Evolutionary conservation across 2,797 vertebrate genomes (phyloP), one percentile per base, ranked within the genome.

Genomic region (Myotis findleyi): DNA sequence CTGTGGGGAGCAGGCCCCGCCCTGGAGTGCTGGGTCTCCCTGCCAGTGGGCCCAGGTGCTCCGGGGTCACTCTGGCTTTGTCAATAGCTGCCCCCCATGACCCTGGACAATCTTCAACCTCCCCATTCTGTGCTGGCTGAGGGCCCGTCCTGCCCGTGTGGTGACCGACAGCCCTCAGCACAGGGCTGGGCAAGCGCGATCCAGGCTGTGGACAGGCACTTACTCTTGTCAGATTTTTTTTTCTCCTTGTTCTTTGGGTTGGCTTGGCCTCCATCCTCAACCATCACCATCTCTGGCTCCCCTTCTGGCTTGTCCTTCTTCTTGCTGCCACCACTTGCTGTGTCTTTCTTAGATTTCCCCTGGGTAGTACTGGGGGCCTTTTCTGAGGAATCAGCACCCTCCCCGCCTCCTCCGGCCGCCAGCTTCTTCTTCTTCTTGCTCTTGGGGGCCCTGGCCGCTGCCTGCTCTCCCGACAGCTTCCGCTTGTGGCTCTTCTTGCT

Each of bases 211-310:
- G 20, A 1, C 1, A 1, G 64, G 12, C 88, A 88, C 98, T 98
- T 97, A 98, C 98, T 98, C 96, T 98, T 98, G 93, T 84, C 64
- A 0, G 96, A 1, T 88, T 98, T 98, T 94, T 98, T 95, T 89
- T 95, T 97, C 71, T 96, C 94, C 51, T 96, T 97, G 93, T 11
- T 82, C 87, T 97, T 96, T 12, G 94, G 13, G 82, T 72, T 36
- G 64, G 62, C 73, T n/a, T 90, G 83, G 36, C 92, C 82, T 55
- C 44, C 68, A 23, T 44, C 18, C 12, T 96, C 96, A 5, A 41
- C 90, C 49, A 80, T 86, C 41, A 17, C 68, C 8, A 3, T 6
- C 38, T 72, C 90, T 2, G n/a, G 82, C 36, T 94, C 83, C 38
- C 73, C 75, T 94, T 96, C 76, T 44, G 97, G 94, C 77, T 96